These are phyloP conservation scores for Oscheius sp. DNA, from an alignment of 1,140 invertebrate genomes.

Conservation along the genomic window DNA sequence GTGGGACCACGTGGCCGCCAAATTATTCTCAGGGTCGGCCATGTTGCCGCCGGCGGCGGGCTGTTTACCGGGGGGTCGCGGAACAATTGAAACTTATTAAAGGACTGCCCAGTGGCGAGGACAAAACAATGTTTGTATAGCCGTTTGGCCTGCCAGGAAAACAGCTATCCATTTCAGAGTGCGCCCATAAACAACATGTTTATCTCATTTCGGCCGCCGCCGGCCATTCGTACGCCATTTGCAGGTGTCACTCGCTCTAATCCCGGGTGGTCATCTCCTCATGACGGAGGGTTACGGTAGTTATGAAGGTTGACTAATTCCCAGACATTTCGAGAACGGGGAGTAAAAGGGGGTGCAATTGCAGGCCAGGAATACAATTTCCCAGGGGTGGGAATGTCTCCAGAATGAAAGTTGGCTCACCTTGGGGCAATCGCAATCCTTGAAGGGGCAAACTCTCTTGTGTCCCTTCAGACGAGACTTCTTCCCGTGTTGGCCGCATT, in stretches of 20 bases:
- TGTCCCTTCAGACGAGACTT: slow-evolving; percentile 66
- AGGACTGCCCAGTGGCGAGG: not conserved
- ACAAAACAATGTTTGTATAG: not conserved
- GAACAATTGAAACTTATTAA: not conserved
- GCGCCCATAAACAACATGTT: slow-evolving; percentile 11
- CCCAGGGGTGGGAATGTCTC: not conserved
- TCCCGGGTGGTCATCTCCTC: not conserved
- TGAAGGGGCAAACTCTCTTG: slow-evolving; percentile 65
- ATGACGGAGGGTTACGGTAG: not conserved
- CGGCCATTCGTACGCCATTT: too few species aligned
- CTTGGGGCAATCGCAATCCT: slow-evolving; percentile 65
- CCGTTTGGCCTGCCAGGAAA: not conserved
- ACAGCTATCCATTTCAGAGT: slow-evolving; percentile 7
- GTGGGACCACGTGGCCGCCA: too few species aligned
- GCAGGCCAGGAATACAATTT: not conserved
- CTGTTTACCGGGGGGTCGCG: not conserved
- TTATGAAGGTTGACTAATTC: not conserved
- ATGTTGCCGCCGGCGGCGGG: not conserved
- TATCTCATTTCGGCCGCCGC: not conserved
- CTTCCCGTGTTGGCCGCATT: slow-evolving; percentile 66
- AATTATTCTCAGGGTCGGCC: not conserved
- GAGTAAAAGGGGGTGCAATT: not conserved
- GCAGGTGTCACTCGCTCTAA: too few species aligned
- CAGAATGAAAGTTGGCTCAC: slow-evolving; percentile 17
- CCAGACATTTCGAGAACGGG: not conserved